Base-by-base conservation (phyloP, 2,113 vertebrate species). In the Riparia riparia region DNA sequence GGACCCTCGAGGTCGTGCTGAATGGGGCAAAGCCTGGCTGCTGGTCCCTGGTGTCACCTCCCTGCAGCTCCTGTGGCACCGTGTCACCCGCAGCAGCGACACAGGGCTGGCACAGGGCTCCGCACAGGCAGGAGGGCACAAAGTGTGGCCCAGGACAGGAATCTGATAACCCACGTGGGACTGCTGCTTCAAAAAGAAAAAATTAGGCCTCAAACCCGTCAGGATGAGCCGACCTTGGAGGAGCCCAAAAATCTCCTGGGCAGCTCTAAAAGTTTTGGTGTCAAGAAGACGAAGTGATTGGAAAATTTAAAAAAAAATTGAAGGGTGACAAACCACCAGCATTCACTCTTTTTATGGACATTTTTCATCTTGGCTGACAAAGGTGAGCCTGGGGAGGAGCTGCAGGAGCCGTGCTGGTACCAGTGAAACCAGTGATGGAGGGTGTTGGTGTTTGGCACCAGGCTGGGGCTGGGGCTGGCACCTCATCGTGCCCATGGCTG, bases 401-500 rank as follows among this genome's bases (percentile, higher is more conserved):
- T 1, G 5, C 51, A 61, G 61, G 19, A 18, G 1, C 47, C 4
- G n/a, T 31, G n/a, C 93, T 80, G 76, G 49, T 3, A 10, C 66
- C n/a, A 47, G 73, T 50, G 47, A 31, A 53, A 78, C 28, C 78
- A 74, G 73, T 17, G 24, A 24, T 0, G 14, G 10, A 24, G n/a
- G 31, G 29, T 41, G 54, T 1, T 37, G 8, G 28, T 39, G n/a
- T 10, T 10, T 26, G 54, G 73, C 34, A 19, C 15, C 11, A 22
- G 26, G 7, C 47, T 79, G 61, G 66, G 50, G 7, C 15, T 21
- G 50, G 65, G 17, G 32, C 8, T 77, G 71, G 58, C 69, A 82
- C 39, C 0, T 4, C 24, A 2, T 2, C 0, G 1, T 41, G 60
- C 50, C 41, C 34, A 3, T 0, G 20, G 41, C 83, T 29, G 19